A percentile compares a stretch with the other conserved stretches of the same genome.
These are phyloP conservation scores for Clunio marinus DNA, from an alignment of 2,888 invertebrate species.

Conservation along the genomic window DNA sequence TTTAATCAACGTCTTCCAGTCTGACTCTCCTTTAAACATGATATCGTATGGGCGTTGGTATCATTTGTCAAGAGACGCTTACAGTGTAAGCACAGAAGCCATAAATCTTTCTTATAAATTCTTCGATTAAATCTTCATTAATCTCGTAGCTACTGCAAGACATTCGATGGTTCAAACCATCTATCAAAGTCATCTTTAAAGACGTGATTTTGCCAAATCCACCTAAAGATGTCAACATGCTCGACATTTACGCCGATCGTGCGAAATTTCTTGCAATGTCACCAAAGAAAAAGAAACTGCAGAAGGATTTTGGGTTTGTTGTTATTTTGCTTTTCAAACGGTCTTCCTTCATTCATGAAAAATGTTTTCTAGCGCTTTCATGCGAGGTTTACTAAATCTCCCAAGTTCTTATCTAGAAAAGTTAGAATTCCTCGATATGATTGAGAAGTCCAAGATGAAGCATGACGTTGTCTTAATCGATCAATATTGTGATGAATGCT, in stretches of 20 bases:
- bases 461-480: not conserved
- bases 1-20: constrained; percentile 29
- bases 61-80: constrained; percentile 37
- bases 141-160: constrained; percentile 1
- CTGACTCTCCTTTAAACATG: constrained; percentile 16
- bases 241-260: constrained; percentile 39
- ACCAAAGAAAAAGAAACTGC: constrained; percentile 39
- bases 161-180: not conserved
- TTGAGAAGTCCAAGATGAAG: not conserved
- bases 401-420: not conserved
- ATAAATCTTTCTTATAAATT: not conserved
- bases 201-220: constrained; percentile 40
- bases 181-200: constrained; percentile 39
- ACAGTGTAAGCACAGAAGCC: not conserved
- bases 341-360: too few species aligned
- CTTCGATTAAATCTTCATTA: not conserved
- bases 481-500: not conserved
- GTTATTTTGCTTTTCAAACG: too few species aligned
- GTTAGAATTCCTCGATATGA: not conserved
- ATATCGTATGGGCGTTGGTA: constrained; percentile 39
- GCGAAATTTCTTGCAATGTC: constrained; percentile 40
- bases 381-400: not conserved
- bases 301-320: constrained; percentile 25
- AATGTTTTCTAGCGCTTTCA: not conserved
- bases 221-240: constrained; percentile 40